Evolutionary conservation across 2,888 invertebrate species (phyloP).

Genomic region (Cephalotes varians): DNA sequence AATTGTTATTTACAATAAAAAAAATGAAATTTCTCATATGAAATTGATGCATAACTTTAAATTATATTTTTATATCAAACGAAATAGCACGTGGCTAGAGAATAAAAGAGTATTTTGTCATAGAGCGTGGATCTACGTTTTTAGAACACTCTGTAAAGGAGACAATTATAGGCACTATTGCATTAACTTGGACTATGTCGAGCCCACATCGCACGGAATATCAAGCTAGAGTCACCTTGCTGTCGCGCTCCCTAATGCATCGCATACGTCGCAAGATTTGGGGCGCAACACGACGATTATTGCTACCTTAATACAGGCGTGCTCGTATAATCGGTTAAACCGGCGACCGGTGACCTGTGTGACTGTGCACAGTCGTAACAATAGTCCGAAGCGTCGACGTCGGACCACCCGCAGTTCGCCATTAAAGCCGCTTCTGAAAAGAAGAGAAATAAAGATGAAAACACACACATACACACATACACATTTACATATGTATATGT

Average conservation of each 20-base stretch:
- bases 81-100: background rate
- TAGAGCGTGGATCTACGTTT: background rate
- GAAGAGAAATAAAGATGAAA: constrained; percentile 58
- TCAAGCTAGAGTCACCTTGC: constrained; percentile 43
- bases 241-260: constrained; percentile 41
- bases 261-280: constrained; percentile 53
- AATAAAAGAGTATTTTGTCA: background rate
- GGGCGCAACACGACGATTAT: constrained; percentile 60
- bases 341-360: constrained; percentile 64
- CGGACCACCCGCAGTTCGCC: constrained; percentile 82
- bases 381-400: constrained; percentile 79
- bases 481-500: background rate
- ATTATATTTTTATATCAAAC: constrained; percentile 1
- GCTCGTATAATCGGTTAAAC: constrained; percentile 75
- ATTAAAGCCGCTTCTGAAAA: constrained; percentile 76
- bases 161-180: constrained; percentile 35
- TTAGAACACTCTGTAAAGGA: background rate
- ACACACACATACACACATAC: background rate
- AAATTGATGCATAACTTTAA: background rate
- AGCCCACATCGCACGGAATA: background rate
- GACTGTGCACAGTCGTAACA: constrained; percentile 77
- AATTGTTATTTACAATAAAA: background rate
- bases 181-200: constrained; percentile 33
- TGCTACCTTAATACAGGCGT: constrained; percentile 77
- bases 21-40: background rate